These are phyloP conservation scores for Drosophila kanekoi DNA, from an alignment of 2,888 invertebrate species.

Conservation along the genomic window DNA sequence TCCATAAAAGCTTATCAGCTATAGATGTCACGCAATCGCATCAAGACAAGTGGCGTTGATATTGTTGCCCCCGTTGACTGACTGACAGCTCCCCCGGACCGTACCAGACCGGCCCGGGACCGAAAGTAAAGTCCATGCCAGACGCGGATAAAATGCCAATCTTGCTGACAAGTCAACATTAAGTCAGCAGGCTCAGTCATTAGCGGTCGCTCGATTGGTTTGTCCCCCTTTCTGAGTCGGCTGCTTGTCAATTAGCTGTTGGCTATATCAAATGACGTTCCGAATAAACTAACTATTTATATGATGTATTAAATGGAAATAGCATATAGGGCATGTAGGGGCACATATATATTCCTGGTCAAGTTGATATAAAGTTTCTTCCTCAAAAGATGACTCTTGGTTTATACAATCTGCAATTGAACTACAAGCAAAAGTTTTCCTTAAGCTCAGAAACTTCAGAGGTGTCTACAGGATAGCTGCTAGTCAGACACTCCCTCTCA, in stretches of 20 bases:
- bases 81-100: conserved; percentile 18
- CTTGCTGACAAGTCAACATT: conserved; percentile 16
- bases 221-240: background rate
- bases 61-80: conserved; percentile 2
- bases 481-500: no score
- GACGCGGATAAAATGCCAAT: conserved; percentile 25
- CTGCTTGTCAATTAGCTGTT: conserved; percentile 34
- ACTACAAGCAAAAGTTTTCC: no score
- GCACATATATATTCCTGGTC: no score
- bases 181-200: conserved; percentile 10
- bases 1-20: conserved; percentile 33
- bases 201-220: conserved; percentile 6
- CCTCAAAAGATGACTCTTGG: no score
- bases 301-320: no score
- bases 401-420: no score
- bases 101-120: background rate
- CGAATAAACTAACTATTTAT: background rate
- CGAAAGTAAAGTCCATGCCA: background rate
- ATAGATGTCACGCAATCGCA: conserved; percentile 34
- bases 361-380: no score
- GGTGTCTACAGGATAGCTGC: background rate
- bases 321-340: no score
- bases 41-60: conserved; percentile 23
- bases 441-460: no score
- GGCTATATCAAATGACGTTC: conserved; percentile 24